A percentile compares a stretch with the other conserved stretches of the same genome.
These are phyloP conservation scores for Xestoiulus laeticollis DNA, from an alignment of 2,888 invertebrate genomes.

Conservation along the genomic window DNA sequence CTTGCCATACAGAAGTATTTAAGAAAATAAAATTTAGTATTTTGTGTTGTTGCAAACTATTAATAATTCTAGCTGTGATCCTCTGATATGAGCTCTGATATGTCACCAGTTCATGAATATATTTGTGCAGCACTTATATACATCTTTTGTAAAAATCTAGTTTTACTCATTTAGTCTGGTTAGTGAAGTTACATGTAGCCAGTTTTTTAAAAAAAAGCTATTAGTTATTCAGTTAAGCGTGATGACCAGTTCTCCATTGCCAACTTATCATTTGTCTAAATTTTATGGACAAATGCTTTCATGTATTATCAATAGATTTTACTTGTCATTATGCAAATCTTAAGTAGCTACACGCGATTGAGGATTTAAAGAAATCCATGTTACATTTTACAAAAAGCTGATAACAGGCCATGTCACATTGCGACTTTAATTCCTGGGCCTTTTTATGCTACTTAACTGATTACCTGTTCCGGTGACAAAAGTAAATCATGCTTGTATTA, in stretches of 20 bases:
- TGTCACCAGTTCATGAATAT: too few relatives aligned
- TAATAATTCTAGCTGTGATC: too few relatives aligned
- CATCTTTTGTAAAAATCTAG: too few relatives aligned
- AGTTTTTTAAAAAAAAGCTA: background rate
- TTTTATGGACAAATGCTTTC: background rate
- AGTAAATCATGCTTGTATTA: background rate
- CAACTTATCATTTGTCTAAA: background rate
- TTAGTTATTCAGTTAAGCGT: background rate
- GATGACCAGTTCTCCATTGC: background rate
- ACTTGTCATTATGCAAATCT: background rate
- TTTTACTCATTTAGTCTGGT: too few relatives aligned
- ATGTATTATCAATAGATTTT: background rate
- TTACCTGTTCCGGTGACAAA: background rate
- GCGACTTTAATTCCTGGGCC: background rate
- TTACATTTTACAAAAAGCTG: background rate
- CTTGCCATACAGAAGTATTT: too few relatives aligned
- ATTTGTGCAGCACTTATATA: too few relatives aligned
- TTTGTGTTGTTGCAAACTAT: too few relatives aligned
- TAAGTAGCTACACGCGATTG: background rate
- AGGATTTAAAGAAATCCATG: slow-evolving; percentile 3
- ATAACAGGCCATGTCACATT: background rate
- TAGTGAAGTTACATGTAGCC: too few relatives aligned
- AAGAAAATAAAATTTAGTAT: too few relatives aligned
- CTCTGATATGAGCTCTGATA: too few relatives aligned
- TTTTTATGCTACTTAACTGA: background rate